phyloP scores from a whole-genome alignment of 2,888 invertebrate species.

The Xylota sylvarum region DNA sequence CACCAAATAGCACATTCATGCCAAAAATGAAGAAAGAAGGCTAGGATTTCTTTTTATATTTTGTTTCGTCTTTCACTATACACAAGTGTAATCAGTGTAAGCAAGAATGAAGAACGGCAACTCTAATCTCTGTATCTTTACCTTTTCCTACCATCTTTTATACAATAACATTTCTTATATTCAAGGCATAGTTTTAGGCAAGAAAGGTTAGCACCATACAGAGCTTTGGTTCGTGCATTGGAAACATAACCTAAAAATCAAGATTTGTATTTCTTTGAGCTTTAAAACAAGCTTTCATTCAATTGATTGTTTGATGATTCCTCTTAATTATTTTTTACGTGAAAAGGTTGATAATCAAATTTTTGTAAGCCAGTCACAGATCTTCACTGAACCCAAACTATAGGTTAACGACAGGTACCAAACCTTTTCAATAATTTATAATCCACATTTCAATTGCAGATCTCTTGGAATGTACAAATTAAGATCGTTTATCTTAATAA shows the following conservation, averaged over 20 bases:
- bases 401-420: constrained; percentile 19
- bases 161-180: no score
- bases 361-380: constrained; percentile 20
- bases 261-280: no score
- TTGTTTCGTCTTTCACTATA: no score
- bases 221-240: constrained; percentile 8
- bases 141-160: no score
- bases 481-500: constrained; percentile 17
- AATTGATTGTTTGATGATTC: background rate
- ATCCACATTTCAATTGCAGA: constrained; percentile 17
- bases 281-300: background rate
- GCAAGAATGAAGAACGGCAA: no score
- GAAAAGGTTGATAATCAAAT: constrained; percentile 9
- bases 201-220: no score
- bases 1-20: no score
- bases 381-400: background rate
- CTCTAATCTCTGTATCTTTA: no score
- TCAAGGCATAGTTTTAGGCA: background rate
- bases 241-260: background rate
- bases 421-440: constrained; percentile 25
- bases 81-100: no score
- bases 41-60: no score
- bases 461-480: constrained; percentile 25
- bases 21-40: no score
- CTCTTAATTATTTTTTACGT: background rate